Evolutionary conservation across 1,140 invertebrate species (phyloP).

Genomic region (Kradibia gibbosae): DNA sequence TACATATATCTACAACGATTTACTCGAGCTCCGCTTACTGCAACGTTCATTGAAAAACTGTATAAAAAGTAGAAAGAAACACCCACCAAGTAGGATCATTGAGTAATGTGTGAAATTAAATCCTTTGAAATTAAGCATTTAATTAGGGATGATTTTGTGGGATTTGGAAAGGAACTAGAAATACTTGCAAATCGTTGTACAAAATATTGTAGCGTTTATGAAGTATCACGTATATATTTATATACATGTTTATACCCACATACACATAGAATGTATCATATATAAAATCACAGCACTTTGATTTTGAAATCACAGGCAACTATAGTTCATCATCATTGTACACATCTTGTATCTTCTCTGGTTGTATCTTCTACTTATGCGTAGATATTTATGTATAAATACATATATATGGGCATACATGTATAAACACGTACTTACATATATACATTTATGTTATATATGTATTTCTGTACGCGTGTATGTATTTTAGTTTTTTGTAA

Average conservation of each 20-base stretch:
- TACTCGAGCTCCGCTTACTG: background rate
- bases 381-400: background rate
- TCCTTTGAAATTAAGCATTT: background rate
- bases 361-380: background rate
- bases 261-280: no score
- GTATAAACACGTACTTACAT: background rate
- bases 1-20: background rate
- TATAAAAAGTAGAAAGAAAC: background rate
- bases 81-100: background rate
- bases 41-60: background rate
- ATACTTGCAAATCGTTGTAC: background rate
- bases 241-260: background rate
- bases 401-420: background rate
- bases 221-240: background rate
- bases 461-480: no score
- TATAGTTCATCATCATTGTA: background rate
- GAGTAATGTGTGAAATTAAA: background rate
- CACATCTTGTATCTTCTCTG: background rate
- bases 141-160: background rate
- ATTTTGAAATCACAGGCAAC: constrained; percentile 26
- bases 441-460: no score
- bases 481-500: no score
- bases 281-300: constrained; percentile 39
- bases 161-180: constrained; percentile 28
- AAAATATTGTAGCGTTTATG: background rate